phyloP scores from a whole-genome alignment of 2,888 invertebrate genomes.

The Rutpela maculata region DNA sequence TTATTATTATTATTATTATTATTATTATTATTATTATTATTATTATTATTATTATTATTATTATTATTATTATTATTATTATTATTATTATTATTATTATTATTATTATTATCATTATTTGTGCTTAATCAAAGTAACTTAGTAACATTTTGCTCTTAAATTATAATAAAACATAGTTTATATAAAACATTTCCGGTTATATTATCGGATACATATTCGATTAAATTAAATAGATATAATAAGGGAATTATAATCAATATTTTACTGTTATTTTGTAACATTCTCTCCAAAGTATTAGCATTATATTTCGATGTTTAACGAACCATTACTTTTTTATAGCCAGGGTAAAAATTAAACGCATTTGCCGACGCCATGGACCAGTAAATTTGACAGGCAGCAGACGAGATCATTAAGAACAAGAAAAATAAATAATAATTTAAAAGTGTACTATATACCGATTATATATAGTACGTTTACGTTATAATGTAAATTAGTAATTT shows the following conservation, averaged over 20 bases:
- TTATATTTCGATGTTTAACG: background rate
- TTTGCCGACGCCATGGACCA: background rate
- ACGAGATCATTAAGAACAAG: background rate
- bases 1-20: too few species aligned
- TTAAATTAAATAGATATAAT: too few species aligned
- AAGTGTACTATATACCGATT: background rate
- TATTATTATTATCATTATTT: too few species aligned
- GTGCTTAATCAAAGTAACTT: too few species aligned
- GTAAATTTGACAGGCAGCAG: background rate
- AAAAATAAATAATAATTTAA: background rate
- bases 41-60: too few species aligned
- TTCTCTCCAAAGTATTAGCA: background rate
- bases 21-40: too few species aligned
- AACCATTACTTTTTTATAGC: background rate
- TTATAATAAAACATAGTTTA: too few species aligned
- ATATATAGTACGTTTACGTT: background rate
- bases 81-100: too few species aligned
- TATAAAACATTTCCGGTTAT: too few species aligned
- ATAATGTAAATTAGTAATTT: background rate
- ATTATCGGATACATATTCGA: too few species aligned
- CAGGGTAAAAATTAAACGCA: background rate
- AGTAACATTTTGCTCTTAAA: too few species aligned
- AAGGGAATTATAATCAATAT: background rate
- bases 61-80: too few species aligned
- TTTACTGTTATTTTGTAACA: background rate